A percentile compares a stretch with the other conserved stretches of the same genome.
phyloP scores from a whole-genome alignment of 2,888 invertebrate genomes.

The Sesia bembeciformis region DNA sequence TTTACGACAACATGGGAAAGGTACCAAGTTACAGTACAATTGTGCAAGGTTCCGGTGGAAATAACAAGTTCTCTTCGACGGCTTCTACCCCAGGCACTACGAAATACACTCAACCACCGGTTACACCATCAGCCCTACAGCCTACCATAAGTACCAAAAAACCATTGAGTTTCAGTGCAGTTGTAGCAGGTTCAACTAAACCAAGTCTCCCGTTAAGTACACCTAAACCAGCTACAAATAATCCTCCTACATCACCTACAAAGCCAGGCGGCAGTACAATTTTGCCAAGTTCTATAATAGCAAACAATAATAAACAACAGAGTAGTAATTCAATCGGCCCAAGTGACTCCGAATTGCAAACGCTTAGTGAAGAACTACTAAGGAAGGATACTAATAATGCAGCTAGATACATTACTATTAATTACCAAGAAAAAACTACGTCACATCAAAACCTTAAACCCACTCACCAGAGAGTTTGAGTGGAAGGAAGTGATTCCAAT shows the following conservation, averaged over 20 bases:
- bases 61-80: slow-evolving; percentile 6
- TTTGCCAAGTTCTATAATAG: slow-evolving; percentile 61
- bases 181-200: slow-evolving; percentile 39
- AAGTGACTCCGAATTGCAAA: slow-evolving; percentile 78
- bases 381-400: slow-evolving; percentile 84
- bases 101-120: slow-evolving; percentile 7
- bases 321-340: slow-evolving; percentile 24
- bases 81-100: slow-evolving; percentile 5
- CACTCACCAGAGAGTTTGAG: too few species aligned
- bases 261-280: slow-evolving; percentile 31
- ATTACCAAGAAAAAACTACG: slow-evolving; percentile 83
- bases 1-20: slow-evolving; percentile 38
- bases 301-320: slow-evolving; percentile 32
- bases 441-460: slow-evolving; percentile 77
- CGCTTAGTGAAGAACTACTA: slow-evolving; percentile 81
- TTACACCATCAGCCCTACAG: slow-evolving; percentile 14
- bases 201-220: slow-evolving; percentile 12
- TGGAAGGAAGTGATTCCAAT: too few species aligned
- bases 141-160: slow-evolving; percentile 26
- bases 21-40: slow-evolving; percentile 56
- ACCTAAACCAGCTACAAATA: slow-evolving; percentile 7
- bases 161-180: slow-evolving; percentile 44
- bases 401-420: slow-evolving; percentile 78
- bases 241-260: slow-evolving; percentile 9
- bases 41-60: slow-evolving; percentile 26